Conservation (phyloP, 2,113 vertebrate species). For the Neotragus pygmaeus region DNA sequence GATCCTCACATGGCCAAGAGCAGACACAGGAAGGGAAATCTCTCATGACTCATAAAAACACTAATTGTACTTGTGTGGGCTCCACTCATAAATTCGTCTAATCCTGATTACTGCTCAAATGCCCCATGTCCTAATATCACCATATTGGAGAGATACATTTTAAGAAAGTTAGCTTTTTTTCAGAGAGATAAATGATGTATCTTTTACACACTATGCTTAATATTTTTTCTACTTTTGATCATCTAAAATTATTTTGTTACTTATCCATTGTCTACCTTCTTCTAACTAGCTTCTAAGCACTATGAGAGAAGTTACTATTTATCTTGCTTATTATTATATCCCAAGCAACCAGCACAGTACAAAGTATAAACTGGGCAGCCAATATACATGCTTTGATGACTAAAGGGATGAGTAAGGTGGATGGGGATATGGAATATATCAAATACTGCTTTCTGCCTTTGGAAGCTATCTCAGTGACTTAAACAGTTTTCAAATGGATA, state of each 20-base stretch:
- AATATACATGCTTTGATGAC: background rate
- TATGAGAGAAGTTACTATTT: background rate
- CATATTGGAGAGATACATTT: background rate
- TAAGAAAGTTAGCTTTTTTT: background rate
- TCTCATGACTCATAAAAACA: background rate
- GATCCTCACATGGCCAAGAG: background rate
- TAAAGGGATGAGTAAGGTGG: background rate
- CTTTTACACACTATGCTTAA: background rate
- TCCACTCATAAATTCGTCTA: background rate
- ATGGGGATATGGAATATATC: background rate
- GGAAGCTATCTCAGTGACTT: background rate
- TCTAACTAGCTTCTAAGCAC: background rate
- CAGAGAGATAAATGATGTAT: background rate
- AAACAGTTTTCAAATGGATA: background rate
- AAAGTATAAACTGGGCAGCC: background rate
- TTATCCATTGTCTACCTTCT: background rate
- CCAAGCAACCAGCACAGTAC: background rate
- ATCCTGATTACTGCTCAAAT: background rate
- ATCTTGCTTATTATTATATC: background rate
- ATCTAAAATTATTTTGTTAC: background rate
- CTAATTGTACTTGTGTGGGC: background rate
- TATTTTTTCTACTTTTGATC: background rate
- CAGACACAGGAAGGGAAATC: background rate
- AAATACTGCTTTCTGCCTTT: background rate
- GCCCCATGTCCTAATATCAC: background rate